phyloP scores from a whole-genome alignment of 2,888 invertebrate species.

The Norana najaformis region DNA sequence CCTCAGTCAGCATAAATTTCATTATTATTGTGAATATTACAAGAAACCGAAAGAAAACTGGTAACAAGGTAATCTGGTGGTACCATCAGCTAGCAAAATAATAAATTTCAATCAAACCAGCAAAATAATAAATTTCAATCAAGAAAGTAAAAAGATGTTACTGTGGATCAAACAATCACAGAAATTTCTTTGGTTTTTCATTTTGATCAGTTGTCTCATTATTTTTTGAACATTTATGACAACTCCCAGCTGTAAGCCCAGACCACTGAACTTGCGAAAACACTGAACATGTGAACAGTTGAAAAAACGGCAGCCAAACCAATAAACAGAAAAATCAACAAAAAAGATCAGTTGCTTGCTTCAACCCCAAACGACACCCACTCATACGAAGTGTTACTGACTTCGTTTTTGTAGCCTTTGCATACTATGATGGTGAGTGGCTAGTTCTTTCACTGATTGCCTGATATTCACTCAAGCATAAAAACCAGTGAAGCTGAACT shows the following conservation, averaged over 20 bases:
- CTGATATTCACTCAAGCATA: neutral
- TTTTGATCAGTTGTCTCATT: neutral
- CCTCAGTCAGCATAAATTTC: neutral
- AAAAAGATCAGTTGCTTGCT: neutral
- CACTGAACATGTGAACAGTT: neutral
- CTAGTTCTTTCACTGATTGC: neutral
- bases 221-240: neutral
- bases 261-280: neutral
- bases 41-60: neutral
- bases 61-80: neutral
- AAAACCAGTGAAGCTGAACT: neutral
- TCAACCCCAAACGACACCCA: neutral
- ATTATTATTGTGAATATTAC: no score
- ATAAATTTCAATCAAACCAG: neutral
- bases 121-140: neutral
- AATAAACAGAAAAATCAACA: neutral
- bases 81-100: neutral
- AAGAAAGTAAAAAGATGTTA: neutral
- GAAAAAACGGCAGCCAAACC: neutral
- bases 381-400: neutral
- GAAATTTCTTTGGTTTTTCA: neutral
- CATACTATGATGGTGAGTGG: neutral
- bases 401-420: neutral
- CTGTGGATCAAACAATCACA: neutral
- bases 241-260: neutral